phyloP scores from a whole-genome alignment of 2,113 vertebrate genomes.

The Tringa solitaria region DNA sequence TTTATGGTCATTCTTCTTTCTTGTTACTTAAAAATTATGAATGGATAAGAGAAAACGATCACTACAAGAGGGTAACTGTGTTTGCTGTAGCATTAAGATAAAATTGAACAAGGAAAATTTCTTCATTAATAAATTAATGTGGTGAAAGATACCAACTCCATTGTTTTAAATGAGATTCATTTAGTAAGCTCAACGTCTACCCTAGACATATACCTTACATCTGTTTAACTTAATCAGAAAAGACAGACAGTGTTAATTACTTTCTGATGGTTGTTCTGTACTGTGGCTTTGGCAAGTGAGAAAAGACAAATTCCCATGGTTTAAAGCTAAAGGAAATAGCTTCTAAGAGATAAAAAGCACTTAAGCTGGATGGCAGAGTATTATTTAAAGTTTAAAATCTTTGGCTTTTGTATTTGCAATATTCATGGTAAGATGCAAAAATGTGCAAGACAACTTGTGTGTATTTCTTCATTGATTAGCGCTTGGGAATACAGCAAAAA shows the following conservation, averaged over 20 bases:
- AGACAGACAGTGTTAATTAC: conserved; percentile 61
- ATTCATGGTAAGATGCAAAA: not conserved
- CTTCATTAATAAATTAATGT: conserved; percentile 19
- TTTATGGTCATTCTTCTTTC: not conserved
- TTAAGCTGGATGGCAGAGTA: not conserved
- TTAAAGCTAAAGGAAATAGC: conserved; percentile 41
- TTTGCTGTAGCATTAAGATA: conserved; percentile 28
- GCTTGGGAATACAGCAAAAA: not conserved
- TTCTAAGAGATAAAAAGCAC: not conserved
- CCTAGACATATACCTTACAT: conserved; percentile 32
- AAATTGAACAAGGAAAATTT: conserved; percentile 35
- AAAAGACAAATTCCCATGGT: conserved; percentile 61
- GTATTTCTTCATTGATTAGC: not conserved
- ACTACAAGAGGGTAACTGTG: not conserved
- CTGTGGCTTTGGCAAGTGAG: conserved; percentile 62
- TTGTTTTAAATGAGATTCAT: not conserved
- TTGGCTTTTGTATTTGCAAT: not conserved
- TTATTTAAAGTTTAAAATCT: not conserved
- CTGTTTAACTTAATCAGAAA: conserved; percentile 48
- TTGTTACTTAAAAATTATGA: not conserved
- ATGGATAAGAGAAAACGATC: not conserved
- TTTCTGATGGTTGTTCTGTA: conserved; percentile 56
- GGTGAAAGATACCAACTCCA: conserved; percentile 25
- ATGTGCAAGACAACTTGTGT: not conserved
- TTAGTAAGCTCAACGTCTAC: not conserved